Evolutionary conservation across 2,113 vertebrate genomes (phyloP), one percentile per base, ranked within the genome.

Genomic region (Ifrita kowaldi): DNA sequence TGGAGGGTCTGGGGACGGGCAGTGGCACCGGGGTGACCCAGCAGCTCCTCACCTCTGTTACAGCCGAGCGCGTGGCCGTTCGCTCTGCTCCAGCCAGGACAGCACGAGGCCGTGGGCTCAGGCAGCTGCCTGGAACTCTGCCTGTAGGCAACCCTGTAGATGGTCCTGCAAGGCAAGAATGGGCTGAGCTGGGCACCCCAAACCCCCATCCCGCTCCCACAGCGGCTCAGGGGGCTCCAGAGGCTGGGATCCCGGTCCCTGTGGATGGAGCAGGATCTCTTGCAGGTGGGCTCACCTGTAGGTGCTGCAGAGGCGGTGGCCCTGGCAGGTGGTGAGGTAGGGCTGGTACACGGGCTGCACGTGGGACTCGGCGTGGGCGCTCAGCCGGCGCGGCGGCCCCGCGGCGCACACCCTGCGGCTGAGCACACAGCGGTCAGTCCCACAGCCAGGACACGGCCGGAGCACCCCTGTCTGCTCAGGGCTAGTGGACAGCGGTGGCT

Each of bases 261-360:
- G 65, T 0, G 13, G 49, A 16, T 19, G 0, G 0, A 26, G 63
- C 49, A n/a, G 73, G 33, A 23, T 33, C 10, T 15, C 13, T n/a
- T n/a, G 88, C n/a, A 3, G 90, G 13, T 18, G 84, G 46, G 63
- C 96, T 96, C 87, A 99, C 99, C 99, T 99, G 98, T 99, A 99
- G 5, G 99, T 99, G 97, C 99, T 99, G 98, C 99, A 99, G 91
- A 99, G 95, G 7, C 98, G 98, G 33, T 98, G 98, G 32, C 98
- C 99, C 5, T 96, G 98, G 81, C 99, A 99, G 92, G 98, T 94
- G 91, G 99, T 99, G 97, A 99, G 98, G 97, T 99, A 99, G 80
- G 57, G 57, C 57, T 59, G 57, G 57, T 59, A 59, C 57, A 59
- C 52, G 19, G 62, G 62, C 62, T 63, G 62, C 62, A 65, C 63